Conservation (phyloP, 64 coral and sea anemone genomes). For the Actinia tenebrosa region DNA sequence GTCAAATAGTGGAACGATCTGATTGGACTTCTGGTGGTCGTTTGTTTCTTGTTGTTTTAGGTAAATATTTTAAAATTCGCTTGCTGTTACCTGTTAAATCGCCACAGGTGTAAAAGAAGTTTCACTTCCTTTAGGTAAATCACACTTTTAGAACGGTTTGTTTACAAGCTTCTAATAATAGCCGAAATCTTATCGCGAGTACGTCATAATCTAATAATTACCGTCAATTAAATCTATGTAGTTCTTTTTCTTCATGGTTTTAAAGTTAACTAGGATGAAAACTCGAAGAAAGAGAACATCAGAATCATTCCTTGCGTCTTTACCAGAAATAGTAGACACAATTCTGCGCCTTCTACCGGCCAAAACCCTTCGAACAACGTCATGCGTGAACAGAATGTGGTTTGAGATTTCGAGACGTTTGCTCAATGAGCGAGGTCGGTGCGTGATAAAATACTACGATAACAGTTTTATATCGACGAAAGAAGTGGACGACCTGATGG, state of each 20-base stretch:
- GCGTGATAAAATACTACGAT: constrained; percentile 54
- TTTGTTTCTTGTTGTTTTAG: neutral
- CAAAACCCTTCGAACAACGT: constrained; percentile 66
- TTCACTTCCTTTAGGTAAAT: neutral
- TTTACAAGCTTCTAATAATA: neutral
- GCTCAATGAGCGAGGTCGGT: constrained; percentile 49
- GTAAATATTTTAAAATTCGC: neutral
- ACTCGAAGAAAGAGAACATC: neutral
- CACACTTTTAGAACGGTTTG: neutral
- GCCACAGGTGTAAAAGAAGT: neutral
- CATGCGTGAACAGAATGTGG: constrained; percentile 68
- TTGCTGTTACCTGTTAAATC: neutral
- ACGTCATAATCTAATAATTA: constrained; percentile 25
- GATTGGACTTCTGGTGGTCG: neutral
- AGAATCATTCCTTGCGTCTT: constrained; percentile 39
- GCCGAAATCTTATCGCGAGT: neutral
- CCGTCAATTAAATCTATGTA: neutral
- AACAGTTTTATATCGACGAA: constrained; percentile 48
- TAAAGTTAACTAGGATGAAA: constrained; percentile 11
- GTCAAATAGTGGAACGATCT: neutral
- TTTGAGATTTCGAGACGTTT: constrained; percentile 53
- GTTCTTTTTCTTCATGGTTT: neutral
- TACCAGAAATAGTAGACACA: constrained; percentile 80
- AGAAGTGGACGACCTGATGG: constrained; percentile 53
- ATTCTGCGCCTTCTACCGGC: constrained; percentile 65